Conservation (phyloP, 64 coral and sea anemone species). For the Montipora efflorescens region DNA sequence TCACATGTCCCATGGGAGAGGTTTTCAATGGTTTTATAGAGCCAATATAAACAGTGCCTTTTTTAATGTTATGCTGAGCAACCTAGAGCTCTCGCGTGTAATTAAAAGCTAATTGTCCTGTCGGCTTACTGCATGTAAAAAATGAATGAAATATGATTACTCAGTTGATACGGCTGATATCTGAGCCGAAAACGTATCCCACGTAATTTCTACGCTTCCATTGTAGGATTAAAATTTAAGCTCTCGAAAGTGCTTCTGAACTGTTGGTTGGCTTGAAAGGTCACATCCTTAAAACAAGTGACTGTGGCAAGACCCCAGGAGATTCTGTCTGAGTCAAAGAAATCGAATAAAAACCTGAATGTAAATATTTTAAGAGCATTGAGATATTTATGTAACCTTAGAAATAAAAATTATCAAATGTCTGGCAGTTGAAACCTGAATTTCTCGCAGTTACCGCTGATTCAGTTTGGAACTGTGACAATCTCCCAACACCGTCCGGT, state of each 20-base stretch:
- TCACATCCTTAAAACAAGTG: background rate
- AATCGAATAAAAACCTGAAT: no score
- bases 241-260: background rate
- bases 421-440: no score
- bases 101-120: background rate
- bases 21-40: background rate
- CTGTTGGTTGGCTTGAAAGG: background rate
- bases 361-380: no score
- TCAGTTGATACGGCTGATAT: background rate
- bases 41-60: background rate
- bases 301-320: background rate
- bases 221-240: background rate
- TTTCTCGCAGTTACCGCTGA: no score
- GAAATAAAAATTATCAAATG: no score
- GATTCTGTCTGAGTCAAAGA: no score
- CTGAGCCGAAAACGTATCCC: background rate
- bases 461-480: no score
- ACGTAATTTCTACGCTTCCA: background rate
- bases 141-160: background rate
- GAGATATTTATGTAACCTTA: no score
- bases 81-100: background rate
- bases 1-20: no score
- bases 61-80: background rate
- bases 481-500: no score
- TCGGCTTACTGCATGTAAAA: background rate